Evolutionary conservation across 1,140 invertebrate species (phyloP).

Genomic region (Danaus melanippus): DNA sequence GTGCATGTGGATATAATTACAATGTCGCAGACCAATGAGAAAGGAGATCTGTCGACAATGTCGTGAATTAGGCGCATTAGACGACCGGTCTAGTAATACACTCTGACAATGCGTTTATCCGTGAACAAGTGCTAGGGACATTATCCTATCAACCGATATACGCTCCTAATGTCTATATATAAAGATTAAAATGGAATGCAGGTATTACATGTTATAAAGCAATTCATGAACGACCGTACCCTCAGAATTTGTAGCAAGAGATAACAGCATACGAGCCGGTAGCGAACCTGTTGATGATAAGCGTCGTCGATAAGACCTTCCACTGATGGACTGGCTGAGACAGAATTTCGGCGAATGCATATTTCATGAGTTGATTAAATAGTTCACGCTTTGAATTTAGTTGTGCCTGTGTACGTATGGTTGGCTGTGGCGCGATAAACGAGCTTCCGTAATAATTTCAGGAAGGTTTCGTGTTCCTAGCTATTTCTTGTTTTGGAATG

Average conservation of each 20-base stretch:
- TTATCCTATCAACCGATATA: constrained; percentile 11
- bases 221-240: constrained; percentile 21
- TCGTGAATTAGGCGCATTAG: constrained; percentile 65
- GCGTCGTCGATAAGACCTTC: constrained; percentile 61
- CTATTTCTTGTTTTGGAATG: constrained; percentile 15
- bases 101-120: constrained; percentile 61
- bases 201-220: constrained; percentile 13
- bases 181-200: constrained; percentile 14
- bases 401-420: constrained; percentile 32
- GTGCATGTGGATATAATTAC: constrained; percentile 15
- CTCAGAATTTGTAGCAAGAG: constrained; percentile 66
- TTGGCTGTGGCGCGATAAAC: constrained; percentile 25
- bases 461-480: constrained; percentile 20
- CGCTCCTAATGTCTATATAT: constrained; percentile 15
- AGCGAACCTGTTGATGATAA: constrained; percentile 69
- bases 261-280: constrained; percentile 64
- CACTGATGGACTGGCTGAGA: constrained; percentile 57
- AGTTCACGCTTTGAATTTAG: constrained; percentile 62
- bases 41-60: constrained; percentile 48
- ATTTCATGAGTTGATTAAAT: constrained; percentile 71
- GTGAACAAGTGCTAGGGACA: constrained; percentile 38
- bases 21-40: constrained; percentile 13
- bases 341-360: constrained; percentile 67
- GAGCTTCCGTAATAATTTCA: constrained; percentile 30
- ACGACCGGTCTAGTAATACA: constrained; percentile 50